Evolutionary conservation across 1,140 invertebrate genomes (phyloP).

Genomic region (Coptotermes formosanus): DNA sequence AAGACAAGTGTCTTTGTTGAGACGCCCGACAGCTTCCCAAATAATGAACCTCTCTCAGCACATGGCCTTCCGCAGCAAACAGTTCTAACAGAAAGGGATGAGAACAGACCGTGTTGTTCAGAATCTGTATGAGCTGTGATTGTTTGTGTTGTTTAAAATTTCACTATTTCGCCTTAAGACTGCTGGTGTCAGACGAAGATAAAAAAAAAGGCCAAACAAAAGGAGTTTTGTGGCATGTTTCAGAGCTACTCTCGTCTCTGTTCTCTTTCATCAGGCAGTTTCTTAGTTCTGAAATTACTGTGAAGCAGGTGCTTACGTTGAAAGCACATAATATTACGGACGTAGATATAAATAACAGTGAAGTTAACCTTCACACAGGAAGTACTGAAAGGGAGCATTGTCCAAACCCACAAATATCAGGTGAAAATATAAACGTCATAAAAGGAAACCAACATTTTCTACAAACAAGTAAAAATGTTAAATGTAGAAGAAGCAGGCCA

Average conservation of each 20-base stretch:
- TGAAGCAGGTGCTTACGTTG: neutral
- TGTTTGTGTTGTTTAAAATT: conserved; percentile 6
- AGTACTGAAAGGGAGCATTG: too few species aligned
- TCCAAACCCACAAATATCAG: too few species aligned
- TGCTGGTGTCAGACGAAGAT: neutral
- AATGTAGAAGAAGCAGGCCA: too few species aligned
- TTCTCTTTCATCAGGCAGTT: neutral
- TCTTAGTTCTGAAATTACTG: neutral
- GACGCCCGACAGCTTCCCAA: neutral
- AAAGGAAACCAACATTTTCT: too few species aligned
- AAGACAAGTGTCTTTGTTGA: neutral
- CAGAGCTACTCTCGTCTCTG: neutral
- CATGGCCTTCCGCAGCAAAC: neutral
- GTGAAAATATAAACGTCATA: too few species aligned
- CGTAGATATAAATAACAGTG: too few species aligned
- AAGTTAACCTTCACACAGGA: too few species aligned
- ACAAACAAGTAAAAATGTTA: too few species aligned
- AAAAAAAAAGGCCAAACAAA: neutral
- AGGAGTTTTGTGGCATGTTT: neutral
- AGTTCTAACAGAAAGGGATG: neutral
- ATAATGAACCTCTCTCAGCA: neutral
- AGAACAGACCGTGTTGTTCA: neutral
- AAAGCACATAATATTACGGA: neutral
- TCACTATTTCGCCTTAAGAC: neutral
- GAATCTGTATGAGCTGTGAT: neutral